These are phyloP conservation scores for Scaptomyza flava DNA, from an alignment of 2,888 invertebrate genomes.

Conservation along the genomic window DNA sequence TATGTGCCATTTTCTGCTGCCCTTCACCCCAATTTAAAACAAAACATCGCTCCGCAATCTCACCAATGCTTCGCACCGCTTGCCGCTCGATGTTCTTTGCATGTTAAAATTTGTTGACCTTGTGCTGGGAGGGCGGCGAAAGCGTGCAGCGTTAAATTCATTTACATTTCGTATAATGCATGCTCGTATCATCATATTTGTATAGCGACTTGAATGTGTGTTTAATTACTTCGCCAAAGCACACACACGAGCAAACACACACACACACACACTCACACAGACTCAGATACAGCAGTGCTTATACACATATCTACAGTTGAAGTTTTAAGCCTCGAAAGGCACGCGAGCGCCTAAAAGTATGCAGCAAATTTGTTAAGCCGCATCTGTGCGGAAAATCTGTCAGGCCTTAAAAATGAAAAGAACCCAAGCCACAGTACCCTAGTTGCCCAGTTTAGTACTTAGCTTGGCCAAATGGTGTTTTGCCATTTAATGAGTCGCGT, in stretches of 20 bases:
- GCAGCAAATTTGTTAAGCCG: slow-evolving; percentile 54
- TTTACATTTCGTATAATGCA: slow-evolving; percentile 65
- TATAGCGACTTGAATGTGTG: slow-evolving; percentile 63
- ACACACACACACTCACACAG: slow-evolving; percentile 9
- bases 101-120: slow-evolving; percentile 39
- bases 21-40: slow-evolving; percentile 32
- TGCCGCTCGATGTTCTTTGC: slow-evolving; percentile 1
- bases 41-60: not conserved
- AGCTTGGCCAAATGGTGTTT: not conserved
- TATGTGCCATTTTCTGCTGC: slow-evolving; percentile 35
- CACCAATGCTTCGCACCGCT: not conserved
- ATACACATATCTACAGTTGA: slow-evolving; percentile 12
- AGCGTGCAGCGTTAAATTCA: slow-evolving; percentile 56
- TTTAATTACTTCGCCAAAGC: slow-evolving; percentile 58
- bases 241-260: slow-evolving; percentile 15
- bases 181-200: slow-evolving; percentile 57
- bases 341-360: slow-evolving; percentile 38
- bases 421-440: not conserved
- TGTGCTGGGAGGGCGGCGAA: slow-evolving; percentile 31
- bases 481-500: slow-evolving; percentile 20
- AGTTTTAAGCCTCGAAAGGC: slow-evolving; percentile 48
- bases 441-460: slow-evolving; percentile 6
- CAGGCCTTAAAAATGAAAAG: slow-evolving; percentile 6
- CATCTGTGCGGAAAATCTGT: slow-evolving; percentile 38
- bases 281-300: slow-evolving; percentile 2